phyloP scores from a whole-genome alignment of 2,797 vertebrate genomes.

The Ptychobarbus kaznakovi region DNA sequence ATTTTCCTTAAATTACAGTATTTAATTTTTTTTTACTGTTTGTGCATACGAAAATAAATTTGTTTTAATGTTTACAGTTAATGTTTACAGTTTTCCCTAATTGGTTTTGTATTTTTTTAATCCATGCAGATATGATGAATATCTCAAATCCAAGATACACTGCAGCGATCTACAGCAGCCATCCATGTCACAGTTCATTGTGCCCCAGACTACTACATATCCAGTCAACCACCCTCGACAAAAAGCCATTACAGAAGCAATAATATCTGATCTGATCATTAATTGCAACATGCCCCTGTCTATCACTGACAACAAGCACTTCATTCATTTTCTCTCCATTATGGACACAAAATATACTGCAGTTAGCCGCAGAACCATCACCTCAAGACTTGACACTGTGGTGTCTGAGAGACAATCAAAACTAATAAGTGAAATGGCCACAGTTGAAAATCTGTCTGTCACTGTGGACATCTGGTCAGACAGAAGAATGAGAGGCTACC shows the following conservation, averaged over 20 bases:
- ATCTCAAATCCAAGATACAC: background rate
- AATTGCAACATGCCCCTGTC: constrained; percentile 52
- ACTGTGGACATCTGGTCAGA: constrained; percentile 53
- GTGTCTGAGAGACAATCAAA: constrained; percentile 29
- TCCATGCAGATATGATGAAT: constrained; percentile 11
- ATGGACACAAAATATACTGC: background rate
- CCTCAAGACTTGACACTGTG: constrained; percentile 1
- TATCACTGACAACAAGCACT: constrained; percentile 33
- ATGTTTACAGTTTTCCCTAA: too few species aligned
- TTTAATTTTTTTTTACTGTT: too few species aligned
- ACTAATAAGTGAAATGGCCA: constrained; percentile 39
- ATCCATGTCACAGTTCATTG: background rate
- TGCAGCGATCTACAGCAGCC: background rate
- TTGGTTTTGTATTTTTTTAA: background rate
- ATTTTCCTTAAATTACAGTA: too few species aligned
- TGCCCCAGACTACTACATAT: background rate
- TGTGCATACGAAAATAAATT: too few species aligned
- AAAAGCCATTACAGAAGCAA: constrained; percentile 52
- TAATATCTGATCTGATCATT: constrained; percentile 47
- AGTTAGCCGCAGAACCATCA: background rate
- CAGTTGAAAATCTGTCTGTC: constrained; percentile 41
- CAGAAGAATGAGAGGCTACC: too few species aligned
- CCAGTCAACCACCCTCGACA: constrained; percentile 35
- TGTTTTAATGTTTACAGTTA: too few species aligned
- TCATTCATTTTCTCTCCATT: constrained; percentile 15